phyloP scores from a whole-genome alignment of 2,888 invertebrate genomes.

The Napeogenes sylphis region DNA sequence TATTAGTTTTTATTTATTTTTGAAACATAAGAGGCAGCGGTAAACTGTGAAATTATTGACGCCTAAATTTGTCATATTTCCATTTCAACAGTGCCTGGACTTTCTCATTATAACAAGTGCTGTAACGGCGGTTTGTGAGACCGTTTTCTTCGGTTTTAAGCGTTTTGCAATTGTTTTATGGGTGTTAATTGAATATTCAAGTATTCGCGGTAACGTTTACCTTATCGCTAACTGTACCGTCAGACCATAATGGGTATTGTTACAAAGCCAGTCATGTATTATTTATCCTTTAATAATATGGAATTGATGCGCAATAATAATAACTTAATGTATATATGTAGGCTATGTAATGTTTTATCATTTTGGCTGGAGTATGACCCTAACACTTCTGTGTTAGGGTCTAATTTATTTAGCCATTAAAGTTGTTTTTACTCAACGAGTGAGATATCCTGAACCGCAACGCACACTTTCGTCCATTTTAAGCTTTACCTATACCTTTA shows the following conservation, averaged over 20 bases:
- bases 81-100: background rate
- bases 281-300: too few species aligned
- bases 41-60: background rate
- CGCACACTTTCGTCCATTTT: too few species aligned
- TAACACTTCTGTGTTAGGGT: too few species aligned
- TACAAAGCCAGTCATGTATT: background rate
- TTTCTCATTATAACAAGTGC: background rate
- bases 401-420: too few species aligned
- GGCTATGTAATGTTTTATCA: too few species aligned
- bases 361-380: too few species aligned
- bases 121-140: background rate
- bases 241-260: conserved; percentile 8
- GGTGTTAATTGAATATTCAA: conserved; percentile 58
- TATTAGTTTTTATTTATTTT: too few species aligned
- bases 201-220: conserved; percentile 39
- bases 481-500: too few species aligned
- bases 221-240: conserved; percentile 17
- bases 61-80: background rate
- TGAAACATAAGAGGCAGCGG: background rate
- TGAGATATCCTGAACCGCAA: too few species aligned
- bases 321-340: too few species aligned
- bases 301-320: too few species aligned
- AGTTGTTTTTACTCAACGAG: too few species aligned
- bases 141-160: conserved; percentile 19
- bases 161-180: conserved; percentile 41